Base-by-base conservation (phyloP, 2,888 invertebrate species). In the Megaustenia siamemsis region DNA sequence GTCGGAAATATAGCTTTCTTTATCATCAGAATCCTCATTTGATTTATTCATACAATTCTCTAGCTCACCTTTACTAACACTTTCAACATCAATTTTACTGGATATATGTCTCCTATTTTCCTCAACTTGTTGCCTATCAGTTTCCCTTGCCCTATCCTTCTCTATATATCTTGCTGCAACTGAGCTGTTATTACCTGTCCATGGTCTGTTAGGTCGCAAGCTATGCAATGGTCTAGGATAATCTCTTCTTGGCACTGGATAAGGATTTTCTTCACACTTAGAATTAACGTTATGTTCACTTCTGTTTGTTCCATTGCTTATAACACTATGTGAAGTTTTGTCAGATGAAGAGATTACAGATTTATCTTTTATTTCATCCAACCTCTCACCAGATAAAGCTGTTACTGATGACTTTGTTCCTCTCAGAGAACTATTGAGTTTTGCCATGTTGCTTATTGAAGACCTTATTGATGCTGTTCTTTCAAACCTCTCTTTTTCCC, bases 401-500 rank as follows among this genome's bases (percentile, higher is more conserved):
- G 90, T 91, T 68, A 90, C 86, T 8, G 88, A 88, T 4, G 92
- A 92, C 60, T 90, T 89, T 18, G 90, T 88, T 35, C 86, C 86
- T 35, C 88, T 86, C 43, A 87, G 66, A 32, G 87, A 86, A 21
- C 80, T 60, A 40, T 81, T 81, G 21, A 81, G 38, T 68, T 85
- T 85, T 53, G 56, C 76, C 32, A 85, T 68, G 69, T 85, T 81
- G 40, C 76, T 83, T 32, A 98, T 95, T 66, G 98, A 98, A 91
- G 98, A 97, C 3, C 99, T 95, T 86, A 99, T 98, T 10, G 98
- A 98, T 92, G 98, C 97, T 75, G 98, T 95, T 35, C 99, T 95
- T 93, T 98, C 97, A 82, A 99, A 94, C 81, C 98, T 95, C 94
- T 99, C 97, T 0, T 97, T 95, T 91, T 97, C 97, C 80, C 98